A percentile compares a stretch with the other conserved stretches of the same genome.
phyloP scores from a whole-genome alignment of 2,888 invertebrate species.

The Trissolcus brochymenae region DNA sequence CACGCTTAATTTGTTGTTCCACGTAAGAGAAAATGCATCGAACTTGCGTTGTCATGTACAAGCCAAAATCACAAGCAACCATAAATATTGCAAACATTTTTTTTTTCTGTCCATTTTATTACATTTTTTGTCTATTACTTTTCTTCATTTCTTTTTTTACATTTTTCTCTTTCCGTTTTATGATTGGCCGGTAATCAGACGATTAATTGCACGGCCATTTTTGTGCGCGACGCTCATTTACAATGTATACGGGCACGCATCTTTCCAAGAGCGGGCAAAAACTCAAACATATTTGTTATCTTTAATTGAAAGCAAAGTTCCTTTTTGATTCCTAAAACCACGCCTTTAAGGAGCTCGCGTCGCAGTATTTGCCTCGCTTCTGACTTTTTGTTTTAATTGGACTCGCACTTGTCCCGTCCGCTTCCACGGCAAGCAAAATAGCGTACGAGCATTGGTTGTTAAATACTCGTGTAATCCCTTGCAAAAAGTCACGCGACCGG shows the following conservation, averaged over 20 bases:
- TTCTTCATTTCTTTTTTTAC: no score
- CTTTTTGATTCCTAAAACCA: slow-evolving; percentile 17
- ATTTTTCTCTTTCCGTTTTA: not conserved
- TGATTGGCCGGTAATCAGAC: no score
- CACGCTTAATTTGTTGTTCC: slow-evolving; percentile 34
- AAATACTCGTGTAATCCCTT: slow-evolving; percentile 47
- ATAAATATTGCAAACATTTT: no score
- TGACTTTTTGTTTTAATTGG: slow-evolving; percentile 48
- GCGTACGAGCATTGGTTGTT: slow-evolving; percentile 54
- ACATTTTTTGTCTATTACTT: no score
- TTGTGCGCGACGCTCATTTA: no score
- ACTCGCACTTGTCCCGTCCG: slow-evolving; percentile 21
- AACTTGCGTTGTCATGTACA: not conserved
- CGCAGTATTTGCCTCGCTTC: slow-evolving; percentile 24
- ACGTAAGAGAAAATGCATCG: not conserved
- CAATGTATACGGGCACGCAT: not conserved
- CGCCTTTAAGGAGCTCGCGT: slow-evolving; percentile 19
- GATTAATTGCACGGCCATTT: no score
- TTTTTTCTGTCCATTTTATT: no score
- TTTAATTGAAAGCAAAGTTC: slow-evolving; percentile 38
- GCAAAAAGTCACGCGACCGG: slow-evolving; percentile 54
- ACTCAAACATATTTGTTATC: slow-evolving; percentile 13
- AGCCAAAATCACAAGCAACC: no score
- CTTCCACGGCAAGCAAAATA: slow-evolving; percentile 45
- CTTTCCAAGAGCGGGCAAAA: not conserved